Percentiles rank a stretch among this genome's conserved stretches.
These are phyloP conservation scores for Megathymus violae DNA, from an alignment of 1,140 invertebrate genomes.

Conservation along the genomic window DNA sequence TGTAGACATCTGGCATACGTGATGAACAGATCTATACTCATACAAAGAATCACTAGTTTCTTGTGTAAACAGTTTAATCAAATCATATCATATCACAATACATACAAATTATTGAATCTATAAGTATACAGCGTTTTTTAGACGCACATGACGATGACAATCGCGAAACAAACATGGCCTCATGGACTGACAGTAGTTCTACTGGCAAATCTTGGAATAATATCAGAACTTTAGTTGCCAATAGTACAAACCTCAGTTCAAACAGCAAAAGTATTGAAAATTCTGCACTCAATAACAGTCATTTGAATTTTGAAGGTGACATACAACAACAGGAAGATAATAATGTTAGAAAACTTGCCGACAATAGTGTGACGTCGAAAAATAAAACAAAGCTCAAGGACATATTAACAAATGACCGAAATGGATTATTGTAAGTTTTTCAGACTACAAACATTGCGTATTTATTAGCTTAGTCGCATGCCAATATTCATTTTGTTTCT, in stretches of 20 bases:
- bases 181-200: slow-evolving; percentile 65
- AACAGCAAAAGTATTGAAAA: slow-evolving; percentile 7
- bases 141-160: neutral
- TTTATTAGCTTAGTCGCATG: neutral
- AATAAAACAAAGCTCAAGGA: slow-evolving; percentile 47
- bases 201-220: slow-evolving; percentile 52
- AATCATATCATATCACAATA: too few species aligned
- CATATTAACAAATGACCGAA: slow-evolving; percentile 39
- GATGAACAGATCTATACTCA: too few species aligned
- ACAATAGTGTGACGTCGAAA: slow-evolving; percentile 47
- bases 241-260: slow-evolving; percentile 28
- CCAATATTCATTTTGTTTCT: slow-evolving; percentile 4
- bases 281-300: slow-evolving; percentile 7
- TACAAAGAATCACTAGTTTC: too few species aligned
- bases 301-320: slow-evolving; percentile 2
- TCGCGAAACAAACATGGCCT: slow-evolving; percentile 65
- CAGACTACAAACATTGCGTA: neutral
- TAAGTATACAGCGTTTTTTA: too few species aligned
- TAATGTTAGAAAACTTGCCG: slow-evolving; percentile 32
- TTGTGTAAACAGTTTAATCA: too few species aligned
- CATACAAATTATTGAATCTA: neutral
- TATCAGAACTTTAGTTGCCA: slow-evolving; percentile 39
- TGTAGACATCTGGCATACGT: too few species aligned
- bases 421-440: slow-evolving; percentile 52
- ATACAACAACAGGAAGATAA: neutral